These are phyloP conservation scores for Ceratina australensis DNA, from an alignment of 1,140 invertebrate species.

Conservation along the genomic window DNA sequence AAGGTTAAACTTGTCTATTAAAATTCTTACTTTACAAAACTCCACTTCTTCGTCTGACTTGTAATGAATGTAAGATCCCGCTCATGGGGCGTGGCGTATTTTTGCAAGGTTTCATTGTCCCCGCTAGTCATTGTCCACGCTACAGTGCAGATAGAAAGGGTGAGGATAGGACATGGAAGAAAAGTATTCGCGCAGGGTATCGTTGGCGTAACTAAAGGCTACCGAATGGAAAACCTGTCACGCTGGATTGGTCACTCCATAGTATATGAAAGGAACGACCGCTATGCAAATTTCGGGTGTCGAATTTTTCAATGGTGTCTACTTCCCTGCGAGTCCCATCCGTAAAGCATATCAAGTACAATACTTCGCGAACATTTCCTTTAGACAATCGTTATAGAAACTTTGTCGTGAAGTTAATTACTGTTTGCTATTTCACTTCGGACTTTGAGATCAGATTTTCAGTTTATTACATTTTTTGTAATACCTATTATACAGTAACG, in stretches of 20 bases:
- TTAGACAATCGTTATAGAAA: neutral
- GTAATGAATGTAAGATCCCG: too few relatives aligned
- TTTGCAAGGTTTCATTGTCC: conserved; percentile 50
- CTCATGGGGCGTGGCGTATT: conserved; percentile 45
- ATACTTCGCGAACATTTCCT: neutral
- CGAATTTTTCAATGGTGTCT: neutral
- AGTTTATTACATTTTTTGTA: too few relatives aligned
- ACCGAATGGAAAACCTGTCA: conserved; percentile 47
- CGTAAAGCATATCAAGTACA: neutral
- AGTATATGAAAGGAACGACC: conserved; percentile 16
- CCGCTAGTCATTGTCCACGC: conserved; percentile 33
- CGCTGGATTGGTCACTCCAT: conserved; percentile 2
- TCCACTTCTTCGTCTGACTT: too few relatives aligned
- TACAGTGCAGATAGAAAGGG: neutral
- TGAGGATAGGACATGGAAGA: conserved; percentile 31
- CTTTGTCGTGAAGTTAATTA: neutral
- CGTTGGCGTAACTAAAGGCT: conserved; percentile 66
- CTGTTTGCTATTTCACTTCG: too few relatives aligned
- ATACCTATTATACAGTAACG: too few relatives aligned
- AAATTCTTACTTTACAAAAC: too few relatives aligned
- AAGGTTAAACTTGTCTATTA: too few relatives aligned
- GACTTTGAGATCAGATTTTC: too few relatives aligned
- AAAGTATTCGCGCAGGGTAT: conserved; percentile 56
- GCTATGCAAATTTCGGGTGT: conserved; percentile 39
- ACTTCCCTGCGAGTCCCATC: neutral